phyloP scores from a whole-genome alignment of 2,113 vertebrate genomes.

The Rhinolophus ferrumequinum region DNA sequence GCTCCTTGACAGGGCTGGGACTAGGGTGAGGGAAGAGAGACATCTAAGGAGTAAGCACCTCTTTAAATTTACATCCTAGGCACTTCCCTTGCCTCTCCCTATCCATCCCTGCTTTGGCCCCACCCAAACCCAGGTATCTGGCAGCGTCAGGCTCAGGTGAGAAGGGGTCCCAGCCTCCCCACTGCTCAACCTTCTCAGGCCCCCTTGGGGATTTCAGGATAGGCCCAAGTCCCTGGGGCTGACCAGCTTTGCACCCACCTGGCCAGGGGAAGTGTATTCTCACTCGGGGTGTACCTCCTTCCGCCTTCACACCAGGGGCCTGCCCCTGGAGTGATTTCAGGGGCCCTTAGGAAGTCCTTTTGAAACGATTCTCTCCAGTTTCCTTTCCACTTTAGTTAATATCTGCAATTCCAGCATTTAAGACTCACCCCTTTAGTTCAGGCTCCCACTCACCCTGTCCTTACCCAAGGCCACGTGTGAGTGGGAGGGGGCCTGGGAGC shows the following conservation, averaged over 20 bases:
- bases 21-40: no score
- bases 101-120: background rate
- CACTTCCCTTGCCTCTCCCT: background rate
- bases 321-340: background rate
- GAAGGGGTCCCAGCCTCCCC: background rate
- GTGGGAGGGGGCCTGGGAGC: background rate
- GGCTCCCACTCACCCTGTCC: no score
- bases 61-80: background rate
- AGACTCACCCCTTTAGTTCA: background rate
- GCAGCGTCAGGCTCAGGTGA: background rate
- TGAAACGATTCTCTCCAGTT: background rate
- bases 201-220: background rate
- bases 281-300: no score
- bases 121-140: background rate
- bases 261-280: no score
- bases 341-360: background rate
- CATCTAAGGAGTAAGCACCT: background rate
- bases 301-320: background rate
- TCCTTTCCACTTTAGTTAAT: background rate
- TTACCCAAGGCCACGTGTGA: background rate
- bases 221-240: background rate
- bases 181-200: background rate
- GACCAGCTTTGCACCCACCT: background rate
- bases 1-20: background rate
- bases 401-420: background rate